A percentile compares a stretch with the other conserved stretches of the same genome.
Conservation (phyloP, 2,888 invertebrate species). For the Tetrapedia diversipes region DNA sequence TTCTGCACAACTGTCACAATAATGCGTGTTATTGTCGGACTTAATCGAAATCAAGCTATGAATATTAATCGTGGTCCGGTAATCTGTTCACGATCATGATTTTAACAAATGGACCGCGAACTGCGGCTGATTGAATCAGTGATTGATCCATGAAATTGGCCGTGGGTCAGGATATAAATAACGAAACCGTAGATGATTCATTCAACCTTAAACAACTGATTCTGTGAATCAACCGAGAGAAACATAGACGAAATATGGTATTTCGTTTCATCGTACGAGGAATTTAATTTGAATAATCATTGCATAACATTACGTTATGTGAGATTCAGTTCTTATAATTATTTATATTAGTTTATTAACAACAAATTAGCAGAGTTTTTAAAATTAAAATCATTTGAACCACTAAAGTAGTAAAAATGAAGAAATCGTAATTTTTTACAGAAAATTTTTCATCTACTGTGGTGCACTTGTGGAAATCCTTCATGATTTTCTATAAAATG, state of each 20-base stretch:
- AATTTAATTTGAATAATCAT: too few relatives aligned
- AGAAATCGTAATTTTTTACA: too few relatives aligned
- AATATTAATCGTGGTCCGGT: not conserved
- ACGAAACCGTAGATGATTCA: slow-evolving; percentile 13
- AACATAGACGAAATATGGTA: not conserved
- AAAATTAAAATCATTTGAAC: too few relatives aligned
- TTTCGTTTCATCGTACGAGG: not conserved
- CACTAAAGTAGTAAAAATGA: too few relatives aligned
- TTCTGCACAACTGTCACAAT: slow-evolving; percentile 9
- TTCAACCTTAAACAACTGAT: slow-evolving; percentile 10
- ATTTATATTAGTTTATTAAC: too few relatives aligned
- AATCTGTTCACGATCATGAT: slow-evolving; percentile 6
- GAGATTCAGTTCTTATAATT: not conserved
- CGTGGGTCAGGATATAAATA: slow-evolving; percentile 16
- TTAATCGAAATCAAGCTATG: not conserved
- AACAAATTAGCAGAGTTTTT: too few relatives aligned
- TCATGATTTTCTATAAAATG: too few relatives aligned
- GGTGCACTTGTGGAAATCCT: too few relatives aligned
- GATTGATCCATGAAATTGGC: slow-evolving; percentile 29
- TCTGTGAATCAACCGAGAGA: not conserved
- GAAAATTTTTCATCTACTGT: too few relatives aligned
- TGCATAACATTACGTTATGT: not conserved
- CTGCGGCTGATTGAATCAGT: slow-evolving; percentile 16
- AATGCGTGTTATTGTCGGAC: not conserved
- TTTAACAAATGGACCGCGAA: slow-evolving; percentile 2